phyloP scores from a whole-genome alignment of 2,797 vertebrate genomes.

The Centropyge bicolor region DNA sequence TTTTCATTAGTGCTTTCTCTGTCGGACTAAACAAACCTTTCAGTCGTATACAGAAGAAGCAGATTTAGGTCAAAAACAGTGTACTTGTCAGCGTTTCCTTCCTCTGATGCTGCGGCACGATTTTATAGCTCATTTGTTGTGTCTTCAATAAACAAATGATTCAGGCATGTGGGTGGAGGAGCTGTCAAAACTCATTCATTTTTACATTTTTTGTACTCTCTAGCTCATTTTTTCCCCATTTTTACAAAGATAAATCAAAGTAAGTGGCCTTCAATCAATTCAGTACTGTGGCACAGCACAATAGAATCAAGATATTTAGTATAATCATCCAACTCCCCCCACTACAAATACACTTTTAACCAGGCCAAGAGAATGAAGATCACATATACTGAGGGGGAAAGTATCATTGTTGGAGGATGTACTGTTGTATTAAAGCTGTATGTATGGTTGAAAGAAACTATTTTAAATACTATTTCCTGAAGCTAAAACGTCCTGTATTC shows the following conservation, averaged over 20 bases:
- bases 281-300: not conserved
- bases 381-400: not conserved
- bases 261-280: not conserved
- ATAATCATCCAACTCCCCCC: not conserved
- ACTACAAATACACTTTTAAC: not conserved
- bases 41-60: slow-evolving; percentile 4
- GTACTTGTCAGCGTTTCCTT: slow-evolving; percentile 5
- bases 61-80: slow-evolving; percentile 23
- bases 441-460: not conserved
- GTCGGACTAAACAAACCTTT: slow-evolving; percentile 11
- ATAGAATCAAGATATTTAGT: slow-evolving; percentile 8
- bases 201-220: slow-evolving; percentile 23
- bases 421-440: not conserved
- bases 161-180: slow-evolving; percentile 27
- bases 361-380: not conserved
- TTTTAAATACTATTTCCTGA: not conserved
- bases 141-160: slow-evolving; percentile 40
- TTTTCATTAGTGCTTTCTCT: not conserved
- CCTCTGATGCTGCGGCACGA: slow-evolving; percentile 18
- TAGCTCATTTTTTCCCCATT: not conserved
- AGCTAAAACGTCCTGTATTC: not conserved
- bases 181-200: slow-evolving; percentile 36
- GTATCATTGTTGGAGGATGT: not conserved
- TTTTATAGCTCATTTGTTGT: slow-evolving; percentile 51
- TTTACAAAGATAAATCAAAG: slow-evolving; percentile 16